phyloP scores from a whole-genome alignment of 2,113 vertebrate species.

The Sialia sialis region DNA sequence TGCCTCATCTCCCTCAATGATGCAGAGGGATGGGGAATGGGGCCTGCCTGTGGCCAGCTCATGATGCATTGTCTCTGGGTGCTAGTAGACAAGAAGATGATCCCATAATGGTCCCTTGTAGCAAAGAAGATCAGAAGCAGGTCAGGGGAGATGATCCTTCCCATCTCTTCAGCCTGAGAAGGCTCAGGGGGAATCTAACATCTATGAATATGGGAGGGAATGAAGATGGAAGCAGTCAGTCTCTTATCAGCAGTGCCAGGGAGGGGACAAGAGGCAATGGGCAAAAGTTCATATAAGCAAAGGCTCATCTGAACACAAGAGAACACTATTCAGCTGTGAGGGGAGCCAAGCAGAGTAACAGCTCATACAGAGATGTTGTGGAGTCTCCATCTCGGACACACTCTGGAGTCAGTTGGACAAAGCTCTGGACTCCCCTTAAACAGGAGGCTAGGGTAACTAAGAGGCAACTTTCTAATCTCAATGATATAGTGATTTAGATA shows the following conservation, averaged over 20 bases:
- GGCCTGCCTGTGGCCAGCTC: too few species aligned
- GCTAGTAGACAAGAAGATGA: not conserved
- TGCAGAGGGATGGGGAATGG: rapidly evolving
- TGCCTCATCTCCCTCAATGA: not conserved
- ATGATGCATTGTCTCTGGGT: rapidly evolving
- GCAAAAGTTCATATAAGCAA: rapidly evolving
- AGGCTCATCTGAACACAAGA: not conserved
- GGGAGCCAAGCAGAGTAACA: not conserved
- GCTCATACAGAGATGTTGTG: not conserved
- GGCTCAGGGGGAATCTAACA: not conserved
- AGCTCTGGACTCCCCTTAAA: not conserved
- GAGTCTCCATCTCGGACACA: not conserved
- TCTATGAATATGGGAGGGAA: not conserved
- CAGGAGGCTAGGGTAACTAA: rapidly evolving
- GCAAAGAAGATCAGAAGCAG: not conserved
- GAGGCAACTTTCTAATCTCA: too few species aligned
- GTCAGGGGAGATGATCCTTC: not conserved
- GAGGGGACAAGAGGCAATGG: not conserved
- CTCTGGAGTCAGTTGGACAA: rapidly evolving
- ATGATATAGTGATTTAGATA: not conserved
- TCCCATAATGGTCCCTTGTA: not conserved
- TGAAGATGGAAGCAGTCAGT: not conserved
- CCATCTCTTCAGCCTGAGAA: not conserved
- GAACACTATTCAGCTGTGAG: not conserved
- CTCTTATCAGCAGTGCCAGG: not conserved